phyloP scores from a whole-genome alignment of 2,797 vertebrate species.

The Aythya fuligula region DNA sequence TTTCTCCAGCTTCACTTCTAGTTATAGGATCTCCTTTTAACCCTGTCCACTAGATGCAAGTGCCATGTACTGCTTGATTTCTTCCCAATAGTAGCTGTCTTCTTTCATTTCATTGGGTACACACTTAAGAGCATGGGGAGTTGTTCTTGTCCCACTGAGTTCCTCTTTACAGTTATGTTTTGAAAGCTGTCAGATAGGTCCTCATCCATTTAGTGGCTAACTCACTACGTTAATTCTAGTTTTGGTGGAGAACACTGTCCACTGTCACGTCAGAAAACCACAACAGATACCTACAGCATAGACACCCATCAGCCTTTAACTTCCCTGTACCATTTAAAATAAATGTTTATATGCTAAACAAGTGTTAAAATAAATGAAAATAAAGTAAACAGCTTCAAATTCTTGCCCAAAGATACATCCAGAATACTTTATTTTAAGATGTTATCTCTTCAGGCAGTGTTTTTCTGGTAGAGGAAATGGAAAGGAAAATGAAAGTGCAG shows the following conservation, averaged over 20 bases:
- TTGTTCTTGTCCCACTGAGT: background rate
- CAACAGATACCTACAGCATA: background rate
- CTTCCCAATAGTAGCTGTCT: background rate
- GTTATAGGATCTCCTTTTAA: background rate
- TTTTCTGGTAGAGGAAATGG: background rate
- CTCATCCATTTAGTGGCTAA: background rate
- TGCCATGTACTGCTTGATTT: background rate
- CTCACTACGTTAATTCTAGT: background rate
- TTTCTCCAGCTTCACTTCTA: background rate
- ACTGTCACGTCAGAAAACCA: rapidly evolving
- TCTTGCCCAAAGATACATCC: background rate
- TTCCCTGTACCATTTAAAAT: background rate
- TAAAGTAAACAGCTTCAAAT: background rate
- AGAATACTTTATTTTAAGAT: background rate
- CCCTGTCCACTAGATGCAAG: background rate
- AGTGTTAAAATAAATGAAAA: background rate
- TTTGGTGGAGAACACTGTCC: background rate
- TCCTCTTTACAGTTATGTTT: background rate
- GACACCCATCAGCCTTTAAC: background rate
- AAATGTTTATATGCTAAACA: background rate
- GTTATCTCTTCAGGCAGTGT: background rate
- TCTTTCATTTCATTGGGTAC: background rate
- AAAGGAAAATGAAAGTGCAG: background rate
- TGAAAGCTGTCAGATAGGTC: background rate
- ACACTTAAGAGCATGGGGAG: background rate